A percentile compares a stretch with the other conserved stretches of the same genome.
Evolutionary conservation across 2,888 invertebrate species (phyloP).

Genomic region (Polydrusus tereticollis): DNA sequence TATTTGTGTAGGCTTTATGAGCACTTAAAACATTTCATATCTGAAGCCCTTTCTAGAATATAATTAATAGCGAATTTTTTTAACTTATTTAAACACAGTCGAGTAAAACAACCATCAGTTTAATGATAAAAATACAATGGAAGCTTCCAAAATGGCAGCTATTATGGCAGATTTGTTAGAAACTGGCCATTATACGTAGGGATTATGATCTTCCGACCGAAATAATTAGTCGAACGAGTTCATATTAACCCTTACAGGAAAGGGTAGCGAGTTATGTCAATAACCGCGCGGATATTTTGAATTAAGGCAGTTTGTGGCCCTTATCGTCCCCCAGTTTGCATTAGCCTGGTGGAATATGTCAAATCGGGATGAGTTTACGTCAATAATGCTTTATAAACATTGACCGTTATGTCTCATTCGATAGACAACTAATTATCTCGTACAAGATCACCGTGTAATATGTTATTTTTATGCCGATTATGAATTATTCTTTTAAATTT

Average conservation of each 20-base stretch:
- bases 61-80: not conserved
- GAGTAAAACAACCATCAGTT: conserved; percentile 18
- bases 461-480: too few relatives aligned
- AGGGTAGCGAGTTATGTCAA: conserved; percentile 67
- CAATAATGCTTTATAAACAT: conserved; percentile 40
- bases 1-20: too few relatives aligned
- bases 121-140: conserved; percentile 25
- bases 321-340: conserved; percentile 58
- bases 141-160: conserved; percentile 62
- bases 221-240: conserved; percentile 68
- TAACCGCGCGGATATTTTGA: conserved; percentile 67
- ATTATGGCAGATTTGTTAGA: conserved; percentile 67
- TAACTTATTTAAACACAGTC: conserved; percentile 2
- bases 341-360: conserved; percentile 55
- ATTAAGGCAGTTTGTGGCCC: conserved; percentile 66
- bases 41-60: not conserved
- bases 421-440: conserved; percentile 12
- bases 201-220: conserved; percentile 69
- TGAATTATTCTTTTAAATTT: too few relatives aligned
- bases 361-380: conserved; percentile 48
- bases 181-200: conserved; percentile 68
- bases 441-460: not conserved
- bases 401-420: conserved; percentile 8
- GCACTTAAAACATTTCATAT: too few relatives aligned
- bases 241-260: conserved; percentile 67